Percentiles rank a stretch among this genome's conserved stretches.
Conservation (phyloP, 2,113 vertebrate species). For the Triplophysa siluroides region DNA sequence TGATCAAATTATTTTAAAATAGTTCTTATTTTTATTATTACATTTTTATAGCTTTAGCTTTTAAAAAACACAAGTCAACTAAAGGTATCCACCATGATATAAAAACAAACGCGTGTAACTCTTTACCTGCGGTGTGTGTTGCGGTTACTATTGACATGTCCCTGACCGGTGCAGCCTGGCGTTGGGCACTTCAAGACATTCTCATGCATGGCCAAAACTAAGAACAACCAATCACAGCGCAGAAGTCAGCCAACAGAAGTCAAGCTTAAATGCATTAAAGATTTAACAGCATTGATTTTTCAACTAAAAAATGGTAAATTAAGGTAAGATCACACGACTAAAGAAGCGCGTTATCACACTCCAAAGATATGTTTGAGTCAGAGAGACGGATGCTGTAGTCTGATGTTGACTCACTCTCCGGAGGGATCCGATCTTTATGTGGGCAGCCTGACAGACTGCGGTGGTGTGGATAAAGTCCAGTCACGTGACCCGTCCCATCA, state of each 20-base stretch:
- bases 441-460: slow-evolving; percentile 97
- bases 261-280: neutral
- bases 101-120: neutral
- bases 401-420: slow-evolving; percentile 87
- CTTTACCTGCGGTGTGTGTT: slow-evolving; percentile 97
- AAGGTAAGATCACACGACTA: neutral
- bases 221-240: slow-evolving; percentile 41
- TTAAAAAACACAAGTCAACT: neutral
- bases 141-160: slow-evolving; percentile 98
- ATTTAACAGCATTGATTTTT: neutral
- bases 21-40: too few species aligned
- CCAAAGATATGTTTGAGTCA: neutral
- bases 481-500: slow-evolving; percentile 95
- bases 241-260: slow-evolving; percentile 9
- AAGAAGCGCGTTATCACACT: neutral
- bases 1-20: too few species aligned
- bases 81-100: neutral
- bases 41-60: too few species aligned
- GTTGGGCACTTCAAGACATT: slow-evolving; percentile 98
- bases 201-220: slow-evolving; percentile 98
- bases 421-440: slow-evolving; percentile 98
- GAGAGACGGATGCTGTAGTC: neutral
- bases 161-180: slow-evolving; percentile 96
- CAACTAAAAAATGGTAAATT: neutral
- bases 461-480: slow-evolving; percentile 95